phyloP scores from a whole-genome alignment of 2,888 invertebrate species.

The Cinara cedri region DNA sequence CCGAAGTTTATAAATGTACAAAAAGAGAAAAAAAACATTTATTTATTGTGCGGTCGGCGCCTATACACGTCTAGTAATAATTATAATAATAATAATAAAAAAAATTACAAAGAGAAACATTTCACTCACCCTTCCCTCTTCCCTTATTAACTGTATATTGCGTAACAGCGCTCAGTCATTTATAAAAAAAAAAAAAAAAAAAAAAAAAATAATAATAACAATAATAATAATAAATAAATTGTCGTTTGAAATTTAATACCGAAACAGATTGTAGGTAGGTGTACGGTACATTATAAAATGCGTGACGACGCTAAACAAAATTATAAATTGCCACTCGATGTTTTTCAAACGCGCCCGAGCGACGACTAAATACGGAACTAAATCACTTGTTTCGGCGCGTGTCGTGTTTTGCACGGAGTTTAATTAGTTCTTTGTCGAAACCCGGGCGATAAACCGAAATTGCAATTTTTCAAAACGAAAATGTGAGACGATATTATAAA shows the following conservation, averaged over 20 bases:
- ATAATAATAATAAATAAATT: neutral
- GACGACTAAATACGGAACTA: neutral
- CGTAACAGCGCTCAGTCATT: no score
- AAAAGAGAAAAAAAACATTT: neutral
- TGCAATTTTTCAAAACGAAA: no score
- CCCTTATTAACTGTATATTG: no score
- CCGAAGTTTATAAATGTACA: neutral
- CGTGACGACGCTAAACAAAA: neutral
- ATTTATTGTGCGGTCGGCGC: neutral
- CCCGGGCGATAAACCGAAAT: no score
- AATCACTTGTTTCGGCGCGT: neutral
- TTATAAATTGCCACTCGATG: neutral
- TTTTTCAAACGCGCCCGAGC: neutral
- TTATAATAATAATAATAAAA: neutral
- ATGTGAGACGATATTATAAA: no score
- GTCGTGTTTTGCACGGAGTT: no score
- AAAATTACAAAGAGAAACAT: no score
- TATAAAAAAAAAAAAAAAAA: no score
- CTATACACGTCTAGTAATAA: conserved; percentile 7
- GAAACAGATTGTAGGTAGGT: neutral
- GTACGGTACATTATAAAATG: neutral
- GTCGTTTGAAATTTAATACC: neutral
- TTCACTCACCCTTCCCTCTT: no score
- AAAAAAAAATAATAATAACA: no score
- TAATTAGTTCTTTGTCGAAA: no score